These are phyloP conservation scores for Metridium senile DNA, from an alignment of 92 coral and sea anemone species.

Conservation along the genomic window DNA sequence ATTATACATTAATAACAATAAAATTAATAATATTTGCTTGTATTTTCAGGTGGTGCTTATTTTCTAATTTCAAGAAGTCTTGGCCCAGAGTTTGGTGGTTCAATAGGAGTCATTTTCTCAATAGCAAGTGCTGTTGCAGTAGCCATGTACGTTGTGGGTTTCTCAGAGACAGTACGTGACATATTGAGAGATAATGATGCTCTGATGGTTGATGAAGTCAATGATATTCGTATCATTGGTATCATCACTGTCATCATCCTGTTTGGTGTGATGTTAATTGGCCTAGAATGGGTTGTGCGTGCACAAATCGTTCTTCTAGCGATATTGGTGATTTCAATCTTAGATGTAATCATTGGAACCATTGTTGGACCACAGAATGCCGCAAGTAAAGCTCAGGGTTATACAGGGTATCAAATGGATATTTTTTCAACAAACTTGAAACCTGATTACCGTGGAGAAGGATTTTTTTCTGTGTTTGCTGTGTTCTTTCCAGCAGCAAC, in stretches of 20 bases:
- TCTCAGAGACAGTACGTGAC: conserved; percentile 93
- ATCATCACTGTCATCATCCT: conserved; percentile 76
- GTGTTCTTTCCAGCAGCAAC: conserved; percentile 99
- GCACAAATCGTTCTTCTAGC: conserved; percentile 81
- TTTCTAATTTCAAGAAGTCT: conserved; percentile 93
- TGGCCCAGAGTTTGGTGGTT: conserved; percentile 99
- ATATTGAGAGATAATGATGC: conserved; percentile 68
- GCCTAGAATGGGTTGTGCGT: conserved; percentile 95
- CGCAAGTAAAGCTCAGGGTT: conserved; percentile 69
- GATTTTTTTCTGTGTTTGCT: conserved; percentile 92
- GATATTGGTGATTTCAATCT: conserved; percentile 73
- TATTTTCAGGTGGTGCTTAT: conserved; percentile 82
- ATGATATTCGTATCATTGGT: conserved; percentile 95
- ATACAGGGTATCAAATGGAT: conserved; percentile 67
- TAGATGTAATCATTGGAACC: conserved; percentile 80
- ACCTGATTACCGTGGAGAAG: conserved; percentile 74
- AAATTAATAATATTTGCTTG: no score
- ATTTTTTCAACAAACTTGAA: conserved; percentile 65
- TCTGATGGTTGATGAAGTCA: conserved; percentile 82
- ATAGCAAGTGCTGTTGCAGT: conserved; percentile 96
- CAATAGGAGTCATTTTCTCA: conserved; percentile 95
- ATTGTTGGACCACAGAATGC: conserved; percentile 89
- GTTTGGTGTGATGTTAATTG: conserved; percentile 85
- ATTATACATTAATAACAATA: no score
- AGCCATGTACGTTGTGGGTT: conserved; percentile 97